Evolutionary conservation across 2,888 invertebrate genomes (phyloP).

Genomic region (Phasia obesa): DNA sequence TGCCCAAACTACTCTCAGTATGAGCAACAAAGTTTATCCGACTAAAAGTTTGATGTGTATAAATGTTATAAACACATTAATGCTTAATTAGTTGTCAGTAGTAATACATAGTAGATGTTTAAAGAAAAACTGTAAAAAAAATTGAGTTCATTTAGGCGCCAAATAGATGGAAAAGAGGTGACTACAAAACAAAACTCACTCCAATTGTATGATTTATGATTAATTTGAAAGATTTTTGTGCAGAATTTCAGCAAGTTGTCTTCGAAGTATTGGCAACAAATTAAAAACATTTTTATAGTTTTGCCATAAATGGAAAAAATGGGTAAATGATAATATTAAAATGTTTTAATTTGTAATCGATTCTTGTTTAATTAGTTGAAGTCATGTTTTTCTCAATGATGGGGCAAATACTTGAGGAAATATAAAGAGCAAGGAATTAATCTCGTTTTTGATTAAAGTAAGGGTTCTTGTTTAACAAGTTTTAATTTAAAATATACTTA

Average conservation of each 20-base stretch:
- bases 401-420: too few relatives aligned
- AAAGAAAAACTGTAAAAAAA: slow-evolving; percentile 1
- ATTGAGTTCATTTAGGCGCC: slow-evolving; percentile 57
- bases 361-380: background rate
- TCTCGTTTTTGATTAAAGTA: too few relatives aligned
- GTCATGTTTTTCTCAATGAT: too few relatives aligned
- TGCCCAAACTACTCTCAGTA: background rate
- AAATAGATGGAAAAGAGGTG: slow-evolving; percentile 27
- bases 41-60: slow-evolving; percentile 9
- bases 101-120: too few relatives aligned
- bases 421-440: too few relatives aligned
- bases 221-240: slow-evolving; percentile 25
- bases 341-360: slow-evolving; percentile 22
- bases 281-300: slow-evolving; percentile 21
- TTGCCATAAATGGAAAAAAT: slow-evolving; percentile 21
- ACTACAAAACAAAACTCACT: slow-evolving; percentile 17
- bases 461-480: too few relatives aligned
- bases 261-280: background rate
- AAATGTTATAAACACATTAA: slow-evolving; percentile 37
- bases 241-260: slow-evolving; percentile 37
- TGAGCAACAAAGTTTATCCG: background rate
- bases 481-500: too few relatives aligned
- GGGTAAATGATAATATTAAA: slow-evolving; percentile 23
- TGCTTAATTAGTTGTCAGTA: slow-evolving; percentile 55
- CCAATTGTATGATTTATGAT: slow-evolving; percentile 33